Conservation (phyloP, 2,888 invertebrate species). For the Xestia sexstrigata region DNA sequence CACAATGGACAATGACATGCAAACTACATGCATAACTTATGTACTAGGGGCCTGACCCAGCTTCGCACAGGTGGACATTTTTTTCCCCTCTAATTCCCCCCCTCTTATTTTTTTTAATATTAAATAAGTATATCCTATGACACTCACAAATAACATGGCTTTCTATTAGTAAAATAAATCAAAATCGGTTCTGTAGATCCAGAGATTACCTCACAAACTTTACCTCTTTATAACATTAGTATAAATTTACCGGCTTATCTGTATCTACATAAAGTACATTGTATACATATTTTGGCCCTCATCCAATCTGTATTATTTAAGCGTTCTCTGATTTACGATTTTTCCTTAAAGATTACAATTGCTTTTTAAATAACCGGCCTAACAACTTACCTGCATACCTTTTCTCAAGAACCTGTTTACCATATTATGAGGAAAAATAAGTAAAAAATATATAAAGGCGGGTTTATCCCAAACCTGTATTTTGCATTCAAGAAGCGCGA, state of each 20-base stretch:
- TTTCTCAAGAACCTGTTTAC: slow-evolving; percentile 27
- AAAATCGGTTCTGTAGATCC: too few species aligned
- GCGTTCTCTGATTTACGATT: slow-evolving; percentile 26
- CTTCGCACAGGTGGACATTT: too few species aligned
- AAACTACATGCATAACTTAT: not conserved
- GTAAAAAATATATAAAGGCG: not conserved
- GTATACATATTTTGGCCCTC: slow-evolving; percentile 4
- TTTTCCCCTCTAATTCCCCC: too few species aligned
- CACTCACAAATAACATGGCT: too few species aligned
- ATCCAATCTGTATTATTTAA: not conserved
- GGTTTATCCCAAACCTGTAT: slow-evolving; percentile 31
- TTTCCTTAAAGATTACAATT: slow-evolving; percentile 26
- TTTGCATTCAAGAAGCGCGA: slow-evolving; percentile 5
- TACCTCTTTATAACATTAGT: not conserved
- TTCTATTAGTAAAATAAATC: too few species aligned
- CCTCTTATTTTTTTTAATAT: too few species aligned
- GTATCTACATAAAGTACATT: not conserved
- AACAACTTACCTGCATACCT: not conserved
- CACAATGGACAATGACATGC: not conserved
- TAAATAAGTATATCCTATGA: too few species aligned
- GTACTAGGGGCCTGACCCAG: not conserved
- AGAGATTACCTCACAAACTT: too few species aligned
- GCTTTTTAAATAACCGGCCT: slow-evolving; percentile 13
- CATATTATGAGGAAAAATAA: slow-evolving; percentile 35
- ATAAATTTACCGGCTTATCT: not conserved